Evolutionary conservation across 2,888 invertebrate genomes (phyloP).

Genomic region (Erebia epiphron): DNA sequence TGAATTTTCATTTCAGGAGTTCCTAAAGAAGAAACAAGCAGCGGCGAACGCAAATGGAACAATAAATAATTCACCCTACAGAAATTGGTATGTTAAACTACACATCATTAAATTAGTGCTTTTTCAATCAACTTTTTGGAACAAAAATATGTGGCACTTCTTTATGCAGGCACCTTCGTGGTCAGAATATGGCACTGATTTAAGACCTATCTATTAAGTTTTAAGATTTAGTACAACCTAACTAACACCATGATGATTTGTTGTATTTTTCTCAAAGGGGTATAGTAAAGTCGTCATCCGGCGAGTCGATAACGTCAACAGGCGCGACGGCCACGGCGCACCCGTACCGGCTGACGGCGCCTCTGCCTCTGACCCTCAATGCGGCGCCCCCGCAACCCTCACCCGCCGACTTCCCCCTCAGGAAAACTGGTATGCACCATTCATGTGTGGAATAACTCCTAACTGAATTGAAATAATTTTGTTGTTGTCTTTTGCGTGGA

Average conservation of each 20-base stretch:
- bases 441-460: background rate
- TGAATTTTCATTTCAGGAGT: conserved; percentile 81
- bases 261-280: conserved; percentile 59
- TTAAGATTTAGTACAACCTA: too few species aligned
- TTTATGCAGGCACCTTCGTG: too few species aligned
- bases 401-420: conserved; percentile 91
- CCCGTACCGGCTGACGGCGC: conserved; percentile 87
- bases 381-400: conserved; percentile 65
- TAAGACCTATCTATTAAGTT: too few species aligned
- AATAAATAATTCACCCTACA: conserved; percentile 86
- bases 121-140: background rate
- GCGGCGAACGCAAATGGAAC: conserved; percentile 89
- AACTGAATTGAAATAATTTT: background rate
- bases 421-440: conserved; percentile 93
- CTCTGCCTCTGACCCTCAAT: conserved; percentile 71
- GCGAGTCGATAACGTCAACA: conserved; percentile 84
- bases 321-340: conserved; percentile 84
- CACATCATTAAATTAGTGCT: background rate
- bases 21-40: conserved; percentile 91
- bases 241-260: too few species aligned
- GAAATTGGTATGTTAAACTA: conserved; percentile 86
- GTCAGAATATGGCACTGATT: too few species aligned
- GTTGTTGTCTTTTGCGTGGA: conserved; percentile 3
- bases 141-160: too few species aligned
- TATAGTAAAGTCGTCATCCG: conserved; percentile 85